Base-by-base conservation (phyloP, 2,113 vertebrate species). In the Turdus rufiventris region DNA sequence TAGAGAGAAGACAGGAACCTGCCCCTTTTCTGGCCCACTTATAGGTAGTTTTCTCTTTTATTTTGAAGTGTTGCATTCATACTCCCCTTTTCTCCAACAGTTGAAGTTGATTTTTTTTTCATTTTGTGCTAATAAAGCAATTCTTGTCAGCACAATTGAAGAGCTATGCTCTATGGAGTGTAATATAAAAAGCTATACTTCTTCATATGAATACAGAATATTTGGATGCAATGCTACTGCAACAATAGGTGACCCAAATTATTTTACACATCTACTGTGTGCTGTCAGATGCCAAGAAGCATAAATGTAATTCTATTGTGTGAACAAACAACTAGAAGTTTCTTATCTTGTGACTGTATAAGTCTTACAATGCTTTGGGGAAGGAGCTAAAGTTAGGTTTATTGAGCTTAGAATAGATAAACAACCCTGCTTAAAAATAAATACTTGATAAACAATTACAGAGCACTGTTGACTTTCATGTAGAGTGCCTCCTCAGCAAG, bases 21-120 rank as follows among this genome's bases (percentile, higher is more conserved):
- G 47, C 9, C 20, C 8, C 29, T 75, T 62, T 47, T 14, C 47
- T 61, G 54, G 25, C 12, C 14, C 29, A 24, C 63, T 85, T 34
- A 60, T 6, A 58, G 23, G 2, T 63, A 62, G 16, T 73, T 96
- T 89, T 96, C 58, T 91, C 6, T 67, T 89, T 94, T 89, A 77
- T 77, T 91, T 80, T 62, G 90, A 91, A 92, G 84, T 50, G 26
- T 80, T 95, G 18, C 58, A 31, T 90, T 96, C 91, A 72, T 85
- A 50, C 1, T 5, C 8, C 1, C 12, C 38, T 94, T 76, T 84
- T 77, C n/a, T 51, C n/a, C 50, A 81, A 12, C 2, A 45, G 11
- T 24, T 87, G 36, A 82, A 68, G 14, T n/a, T 78, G 24, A 29
- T 58, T 65, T 72, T 85, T 72, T 85, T 85, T 84, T 72, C 13